These are phyloP conservation scores for Otolemur garnettii DNA, from an alignment of 2,113 vertebrate species.

Conservation along the genomic window DNA sequence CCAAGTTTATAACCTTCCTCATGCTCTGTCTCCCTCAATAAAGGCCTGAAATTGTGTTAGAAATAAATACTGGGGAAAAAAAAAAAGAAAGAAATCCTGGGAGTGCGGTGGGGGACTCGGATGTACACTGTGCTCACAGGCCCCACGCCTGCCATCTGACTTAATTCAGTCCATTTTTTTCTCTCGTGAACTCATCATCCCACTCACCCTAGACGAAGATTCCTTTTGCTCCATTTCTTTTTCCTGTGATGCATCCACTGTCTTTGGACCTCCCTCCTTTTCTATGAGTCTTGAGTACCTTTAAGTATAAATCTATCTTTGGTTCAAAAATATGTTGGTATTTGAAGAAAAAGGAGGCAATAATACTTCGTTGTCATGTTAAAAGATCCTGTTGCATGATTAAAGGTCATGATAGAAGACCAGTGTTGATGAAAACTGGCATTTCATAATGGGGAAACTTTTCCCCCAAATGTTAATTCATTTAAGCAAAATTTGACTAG, in stretches of 20 bases:
- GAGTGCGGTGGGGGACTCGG: not conserved
- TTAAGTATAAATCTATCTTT: constrained; percentile 52
- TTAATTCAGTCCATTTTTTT: not conserved
- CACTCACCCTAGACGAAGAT: not conserved
- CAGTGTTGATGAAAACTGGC: not conserved
- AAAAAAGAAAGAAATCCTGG: not conserved
- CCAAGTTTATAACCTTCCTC: not conserved
- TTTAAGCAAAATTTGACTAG: not conserved
- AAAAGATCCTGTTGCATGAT: not conserved
- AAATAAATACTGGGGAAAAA: not conserved
- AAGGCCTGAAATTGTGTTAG: constrained; percentile 2
- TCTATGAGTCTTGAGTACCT: not conserved
- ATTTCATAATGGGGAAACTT: not conserved
- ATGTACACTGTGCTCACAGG: not conserved
- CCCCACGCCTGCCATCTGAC: not conserved
- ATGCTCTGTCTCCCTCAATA: not conserved
- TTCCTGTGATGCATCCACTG: not conserved
- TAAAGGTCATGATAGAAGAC: not conserved
- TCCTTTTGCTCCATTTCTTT: not conserved
- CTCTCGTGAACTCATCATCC: not conserved
- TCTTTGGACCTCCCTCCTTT: not conserved
- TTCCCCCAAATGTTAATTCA: constrained; percentile 21
- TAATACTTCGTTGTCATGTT: not conserved
- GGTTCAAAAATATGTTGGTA: not conserved
- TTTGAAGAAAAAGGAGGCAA: not conserved